Conservation (phyloP, 2,797 vertebrate species). For the Lepilemur septentrionalis region DNA sequence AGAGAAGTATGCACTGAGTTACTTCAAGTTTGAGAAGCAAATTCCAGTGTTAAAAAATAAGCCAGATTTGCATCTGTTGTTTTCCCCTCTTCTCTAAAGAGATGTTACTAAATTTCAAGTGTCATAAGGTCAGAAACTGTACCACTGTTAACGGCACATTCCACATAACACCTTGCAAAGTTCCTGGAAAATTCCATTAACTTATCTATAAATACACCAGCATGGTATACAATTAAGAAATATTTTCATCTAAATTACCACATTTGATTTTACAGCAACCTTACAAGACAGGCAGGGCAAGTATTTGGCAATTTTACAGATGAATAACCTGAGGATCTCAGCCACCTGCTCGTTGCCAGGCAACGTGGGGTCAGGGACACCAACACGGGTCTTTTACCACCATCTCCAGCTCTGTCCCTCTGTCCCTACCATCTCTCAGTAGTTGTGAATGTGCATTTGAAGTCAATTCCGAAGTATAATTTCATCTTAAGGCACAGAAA, state of each 20-base stretch:
- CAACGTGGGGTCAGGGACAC: too few relatives aligned
- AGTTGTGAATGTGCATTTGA: not conserved
- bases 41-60: slow-evolving; percentile 7
- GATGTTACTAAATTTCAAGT: slow-evolving; percentile 27
- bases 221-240: not conserved
- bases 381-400: not conserved
- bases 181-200: slow-evolving; percentile 51
- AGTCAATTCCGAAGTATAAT: not conserved
- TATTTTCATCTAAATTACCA: slow-evolving; percentile 14
- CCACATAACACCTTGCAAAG: not conserved
- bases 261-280: not conserved
- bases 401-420: not conserved
- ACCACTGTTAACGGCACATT: slow-evolving; percentile 28
- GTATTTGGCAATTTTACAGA: not conserved
- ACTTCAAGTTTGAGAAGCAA: slow-evolving; percentile 37
- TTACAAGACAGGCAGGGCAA: not conserved
- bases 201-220: slow-evolving; percentile 3
- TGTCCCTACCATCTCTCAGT: not conserved
- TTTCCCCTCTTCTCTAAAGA: slow-evolving; percentile 8
- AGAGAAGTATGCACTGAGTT: not conserved
- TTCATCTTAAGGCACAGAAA: not conserved
- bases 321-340: not conserved
- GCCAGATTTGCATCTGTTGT: slow-evolving; percentile 34
- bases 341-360: not conserved
- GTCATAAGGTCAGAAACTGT: slow-evolving; percentile 38